Conservation (phyloP, 2,888 invertebrate genomes). For the Acanthosoma haemorrhoidale region DNA sequence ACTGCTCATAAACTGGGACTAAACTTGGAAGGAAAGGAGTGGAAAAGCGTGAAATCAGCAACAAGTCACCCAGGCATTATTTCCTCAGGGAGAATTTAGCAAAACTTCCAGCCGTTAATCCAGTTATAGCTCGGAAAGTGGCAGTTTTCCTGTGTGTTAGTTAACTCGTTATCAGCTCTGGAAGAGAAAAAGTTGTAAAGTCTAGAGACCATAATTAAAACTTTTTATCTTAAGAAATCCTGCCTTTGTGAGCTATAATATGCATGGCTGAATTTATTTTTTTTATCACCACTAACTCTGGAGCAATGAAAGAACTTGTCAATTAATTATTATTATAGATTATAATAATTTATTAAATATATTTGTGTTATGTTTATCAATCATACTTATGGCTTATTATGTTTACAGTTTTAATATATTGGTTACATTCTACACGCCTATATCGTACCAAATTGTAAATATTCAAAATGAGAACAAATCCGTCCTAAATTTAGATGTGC, state of each 20-base stretch:
- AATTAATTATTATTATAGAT: too few species aligned
- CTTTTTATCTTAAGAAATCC: neutral
- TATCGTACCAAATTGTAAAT: too few species aligned
- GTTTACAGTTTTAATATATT: too few species aligned
- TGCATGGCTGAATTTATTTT: neutral
- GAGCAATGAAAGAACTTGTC: too few species aligned
- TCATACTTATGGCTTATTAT: too few species aligned
- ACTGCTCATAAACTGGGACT: neutral
- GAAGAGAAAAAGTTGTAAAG: neutral
- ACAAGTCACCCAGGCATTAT: conserved; percentile 8
- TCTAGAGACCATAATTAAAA: conserved; percentile 7
- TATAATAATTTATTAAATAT: too few species aligned
- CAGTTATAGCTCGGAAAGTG: conserved; percentile 5
- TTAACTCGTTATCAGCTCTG: neutral
- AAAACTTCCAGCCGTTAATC: conserved; percentile 1
- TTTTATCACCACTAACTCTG: too few species aligned
- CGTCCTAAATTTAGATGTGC: too few species aligned
- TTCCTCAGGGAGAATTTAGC: conserved; percentile 1
- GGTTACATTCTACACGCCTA: too few species aligned
- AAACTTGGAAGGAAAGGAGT: conserved; percentile 1
- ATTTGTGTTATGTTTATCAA: too few species aligned
- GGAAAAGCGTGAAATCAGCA: conserved; percentile 13
- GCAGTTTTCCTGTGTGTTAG: neutral
- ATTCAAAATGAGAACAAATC: too few species aligned
- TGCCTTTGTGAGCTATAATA: neutral